These are phyloP conservation scores for Eulithis prunata DNA, from an alignment of 2,888 invertebrate genomes.

Conservation along the genomic window DNA sequence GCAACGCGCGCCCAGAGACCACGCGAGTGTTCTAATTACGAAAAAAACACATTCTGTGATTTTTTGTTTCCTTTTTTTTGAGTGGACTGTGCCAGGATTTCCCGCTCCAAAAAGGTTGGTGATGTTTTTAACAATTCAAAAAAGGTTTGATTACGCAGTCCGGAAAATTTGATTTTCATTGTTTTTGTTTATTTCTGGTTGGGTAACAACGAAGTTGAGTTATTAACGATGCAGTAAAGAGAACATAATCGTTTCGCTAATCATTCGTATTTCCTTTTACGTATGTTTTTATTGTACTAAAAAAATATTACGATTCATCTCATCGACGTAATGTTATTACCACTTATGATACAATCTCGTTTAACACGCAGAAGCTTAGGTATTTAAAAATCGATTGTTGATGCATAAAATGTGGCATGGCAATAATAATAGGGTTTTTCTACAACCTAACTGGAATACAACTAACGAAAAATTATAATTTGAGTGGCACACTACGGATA, in stretches of 20 bases:
- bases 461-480: too few species aligned
- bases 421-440: too few species aligned
- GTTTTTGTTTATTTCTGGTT: constrained; percentile 42
- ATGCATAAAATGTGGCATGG: too few species aligned
- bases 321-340: too few species aligned
- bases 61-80: constrained; percentile 57
- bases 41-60: constrained; percentile 53
- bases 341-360: too few species aligned
- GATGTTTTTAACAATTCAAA: neutral
- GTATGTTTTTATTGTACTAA: constrained; percentile 1
- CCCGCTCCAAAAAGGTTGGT: constrained; percentile 47
- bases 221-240: constrained; percentile 45
- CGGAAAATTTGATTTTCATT: constrained; percentile 28
- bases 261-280: constrained; percentile 28
- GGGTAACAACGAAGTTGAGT: constrained; percentile 47
- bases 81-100: constrained; percentile 74
- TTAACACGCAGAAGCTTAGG: too few species aligned
- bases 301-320: neutral
- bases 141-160: constrained; percentile 9
- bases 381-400: too few species aligned
- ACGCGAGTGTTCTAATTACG: constrained; percentile 70
- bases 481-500: too few species aligned
- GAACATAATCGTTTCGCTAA: constrained; percentile 27
- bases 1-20: constrained; percentile 46
- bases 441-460: too few species aligned